Conservation (phyloP, 1,140 invertebrate genomes). For the Platorchestia sp. region DNA sequence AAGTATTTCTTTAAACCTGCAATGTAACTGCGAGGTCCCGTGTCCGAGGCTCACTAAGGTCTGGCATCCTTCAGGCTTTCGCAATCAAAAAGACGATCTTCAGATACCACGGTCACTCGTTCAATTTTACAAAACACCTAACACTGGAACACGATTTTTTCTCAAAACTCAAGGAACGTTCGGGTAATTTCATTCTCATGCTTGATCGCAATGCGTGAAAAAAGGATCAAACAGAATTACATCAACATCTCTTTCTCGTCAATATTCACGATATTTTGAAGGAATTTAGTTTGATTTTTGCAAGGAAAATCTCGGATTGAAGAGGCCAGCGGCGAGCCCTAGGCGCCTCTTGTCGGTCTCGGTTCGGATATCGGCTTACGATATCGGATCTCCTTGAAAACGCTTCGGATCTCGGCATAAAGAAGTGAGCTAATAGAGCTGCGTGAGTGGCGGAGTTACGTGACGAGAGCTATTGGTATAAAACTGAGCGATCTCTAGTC, state of each 20-base stretch:
- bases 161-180: background rate
- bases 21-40: no score
- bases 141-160: background rate
- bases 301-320: background rate
- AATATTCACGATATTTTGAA: background rate
- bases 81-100: background rate
- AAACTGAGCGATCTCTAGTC: background rate
- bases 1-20: no score
- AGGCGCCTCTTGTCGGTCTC: background rate
- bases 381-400: conserved; percentile 16
- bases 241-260: background rate
- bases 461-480: background rate
- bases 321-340: background rate
- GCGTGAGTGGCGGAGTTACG: background rate
- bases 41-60: no score
- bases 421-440: background rate
- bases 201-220: background rate
- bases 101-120: background rate
- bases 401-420: background rate
- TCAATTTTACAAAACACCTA: background rate
- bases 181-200: background rate
- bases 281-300: background rate
- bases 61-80: background rate
- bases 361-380: conserved; percentile 33
- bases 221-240: background rate